These are phyloP conservation scores for Montipora foliosa DNA, from an alignment of 64 coral and sea anemone genomes.

Conservation along the genomic window DNA sequence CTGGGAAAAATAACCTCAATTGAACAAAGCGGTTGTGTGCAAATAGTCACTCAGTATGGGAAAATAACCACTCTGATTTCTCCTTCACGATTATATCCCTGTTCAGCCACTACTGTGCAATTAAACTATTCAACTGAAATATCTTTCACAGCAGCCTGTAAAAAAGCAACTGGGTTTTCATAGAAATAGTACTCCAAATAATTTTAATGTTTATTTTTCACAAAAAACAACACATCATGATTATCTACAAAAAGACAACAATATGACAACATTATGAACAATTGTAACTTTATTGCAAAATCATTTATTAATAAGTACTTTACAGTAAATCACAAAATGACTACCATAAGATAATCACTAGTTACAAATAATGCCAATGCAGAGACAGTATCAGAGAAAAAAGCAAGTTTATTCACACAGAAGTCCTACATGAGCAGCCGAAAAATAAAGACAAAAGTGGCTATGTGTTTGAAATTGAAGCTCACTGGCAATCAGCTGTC, in stretches of 20 bases:
- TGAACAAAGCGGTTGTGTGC: not conserved
- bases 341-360: slow-evolving; percentile 14
- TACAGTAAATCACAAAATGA: slow-evolving; percentile 2
- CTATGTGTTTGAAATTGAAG: not conserved
- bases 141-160: not conserved
- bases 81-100: too few relatives aligned
- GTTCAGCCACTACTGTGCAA: too few relatives aligned
- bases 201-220: not conserved
- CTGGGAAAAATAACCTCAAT: slow-evolving; percentile 1
- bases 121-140: too few relatives aligned
- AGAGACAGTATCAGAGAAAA: slow-evolving; percentile 8
- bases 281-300: slow-evolving; percentile 2
- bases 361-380: slow-evolving; percentile 5
- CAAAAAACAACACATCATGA: not conserved
- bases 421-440: not conserved
- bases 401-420: not conserved
- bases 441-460: slow-evolving; percentile 13
- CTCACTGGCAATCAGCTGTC: not conserved
- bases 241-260: slow-evolving; percentile 12
- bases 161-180: slow-evolving; percentile 7
- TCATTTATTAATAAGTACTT: not conserved
- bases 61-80: not conserved
- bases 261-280: not conserved
- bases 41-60: slow-evolving; percentile 5
- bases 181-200: slow-evolving; percentile 11